A percentile compares a stretch with the other conserved stretches of the same genome.
These are phyloP conservation scores for Epinotia demarniana DNA, from an alignment of 2,888 invertebrate genomes.

Conservation along the genomic window DNA sequence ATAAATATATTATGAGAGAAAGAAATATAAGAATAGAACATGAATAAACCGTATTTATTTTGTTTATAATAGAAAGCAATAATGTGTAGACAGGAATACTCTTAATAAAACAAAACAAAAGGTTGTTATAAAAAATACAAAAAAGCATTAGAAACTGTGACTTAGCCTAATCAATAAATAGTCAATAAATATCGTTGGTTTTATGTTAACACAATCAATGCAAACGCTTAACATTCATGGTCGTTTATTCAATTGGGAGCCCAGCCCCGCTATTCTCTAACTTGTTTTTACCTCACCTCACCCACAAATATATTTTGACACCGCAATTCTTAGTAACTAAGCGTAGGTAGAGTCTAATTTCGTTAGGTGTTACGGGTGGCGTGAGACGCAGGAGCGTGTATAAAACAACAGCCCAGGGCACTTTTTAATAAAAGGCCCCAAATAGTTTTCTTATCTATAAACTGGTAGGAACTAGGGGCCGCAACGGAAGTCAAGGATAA, in stretches of 20 bases:
- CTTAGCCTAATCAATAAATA: conserved; percentile 46
- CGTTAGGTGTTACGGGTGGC: no score
- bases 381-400: no score
- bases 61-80: no score
- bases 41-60: neutral
- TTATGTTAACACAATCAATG: neutral
- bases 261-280: neutral
- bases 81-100: neutral
- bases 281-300: no score
- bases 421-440: neutral
- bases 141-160: conserved; percentile 41
- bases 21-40: neutral
- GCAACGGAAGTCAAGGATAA: neutral
- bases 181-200: conserved; percentile 42
- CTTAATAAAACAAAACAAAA: neutral
- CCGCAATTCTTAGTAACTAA: no score
- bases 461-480: neutral
- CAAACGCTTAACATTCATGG: no score
- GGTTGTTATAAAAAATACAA: neutral
- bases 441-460: neutral
- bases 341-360: no score
- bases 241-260: neutral
- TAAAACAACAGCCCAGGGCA: neutral
- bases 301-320: no score
- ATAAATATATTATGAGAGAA: neutral